Conservation (phyloP, 2,797 vertebrate species). For the Acrossocheilus wenchowensis region DNA sequence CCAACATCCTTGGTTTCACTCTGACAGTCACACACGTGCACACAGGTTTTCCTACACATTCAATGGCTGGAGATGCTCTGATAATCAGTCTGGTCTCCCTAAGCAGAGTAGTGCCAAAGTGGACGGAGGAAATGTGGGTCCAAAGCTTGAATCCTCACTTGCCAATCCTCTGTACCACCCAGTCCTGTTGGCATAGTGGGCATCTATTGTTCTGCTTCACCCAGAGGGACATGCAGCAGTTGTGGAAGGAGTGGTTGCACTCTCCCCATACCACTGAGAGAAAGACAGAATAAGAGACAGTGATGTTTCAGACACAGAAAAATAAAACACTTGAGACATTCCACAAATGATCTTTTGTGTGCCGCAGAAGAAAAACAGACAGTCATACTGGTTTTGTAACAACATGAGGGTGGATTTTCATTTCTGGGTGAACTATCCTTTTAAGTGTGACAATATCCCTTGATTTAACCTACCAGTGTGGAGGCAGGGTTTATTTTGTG, state of each 20-base stretch:
- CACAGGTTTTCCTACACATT: slow-evolving; percentile 23
- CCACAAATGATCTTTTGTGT: background rate
- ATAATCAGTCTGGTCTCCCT: slow-evolving; percentile 18
- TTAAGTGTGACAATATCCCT: background rate
- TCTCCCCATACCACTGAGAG: slow-evolving; percentile 97
- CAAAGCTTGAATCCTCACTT: slow-evolving; percentile 78
- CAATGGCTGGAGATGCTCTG: slow-evolving; percentile 29
- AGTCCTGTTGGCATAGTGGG: slow-evolving; percentile 98
- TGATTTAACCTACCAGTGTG: background rate
- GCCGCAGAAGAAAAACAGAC: background rate
- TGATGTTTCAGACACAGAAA: background rate
- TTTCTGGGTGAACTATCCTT: no score
- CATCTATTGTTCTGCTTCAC: slow-evolving; percentile 99
- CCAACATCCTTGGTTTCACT: slow-evolving; percentile 28
- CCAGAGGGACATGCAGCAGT: slow-evolving; percentile 99
- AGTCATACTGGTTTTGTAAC: background rate
- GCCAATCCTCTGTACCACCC: slow-evolving; percentile 99
- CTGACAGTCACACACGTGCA: slow-evolving; percentile 49
- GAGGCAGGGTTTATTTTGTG: background rate
- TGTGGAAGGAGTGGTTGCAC: slow-evolving; percentile 99
- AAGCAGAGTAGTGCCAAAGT: slow-evolving; percentile 1
- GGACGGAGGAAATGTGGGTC: background rate
- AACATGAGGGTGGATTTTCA: background rate
- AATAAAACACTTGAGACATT: background rate
- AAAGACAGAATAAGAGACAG: slow-evolving; percentile 52